phyloP scores from a whole-genome alignment of 1,140 invertebrate species.

The Zaprionus camerounensis region DNA sequence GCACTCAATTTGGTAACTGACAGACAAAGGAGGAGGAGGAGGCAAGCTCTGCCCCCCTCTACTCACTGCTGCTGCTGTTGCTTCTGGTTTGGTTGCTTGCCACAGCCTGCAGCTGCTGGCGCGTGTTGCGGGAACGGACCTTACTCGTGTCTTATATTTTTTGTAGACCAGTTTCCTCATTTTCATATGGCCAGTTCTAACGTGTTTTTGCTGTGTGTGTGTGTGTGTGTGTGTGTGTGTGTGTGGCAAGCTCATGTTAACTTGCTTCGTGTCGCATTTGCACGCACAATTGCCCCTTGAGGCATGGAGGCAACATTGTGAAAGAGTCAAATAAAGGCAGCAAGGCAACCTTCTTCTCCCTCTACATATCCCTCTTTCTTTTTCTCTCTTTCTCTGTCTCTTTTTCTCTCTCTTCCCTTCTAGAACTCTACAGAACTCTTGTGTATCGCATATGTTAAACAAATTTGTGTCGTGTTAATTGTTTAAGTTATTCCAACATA shows the following conservation, averaged over 20 bases:
- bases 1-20: conserved; percentile 80
- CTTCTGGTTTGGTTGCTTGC: conserved; percentile 70
- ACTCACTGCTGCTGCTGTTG: conserved; percentile 16
- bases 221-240: background rate
- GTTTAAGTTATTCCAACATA: conserved; percentile 1
- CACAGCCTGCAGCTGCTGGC: conserved; percentile 62
- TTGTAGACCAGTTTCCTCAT: conserved; percentile 67
- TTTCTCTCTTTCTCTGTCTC: too few relatives aligned
- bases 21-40: conserved; percentile 40
- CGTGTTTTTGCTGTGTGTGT: conserved; percentile 24
- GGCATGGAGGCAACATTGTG: conserved; percentile 8
- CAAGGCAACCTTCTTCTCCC: background rate
- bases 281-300: conserved; percentile 46
- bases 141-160: conserved; percentile 61
- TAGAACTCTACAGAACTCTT: background rate
- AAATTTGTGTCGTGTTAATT: conserved; percentile 6
- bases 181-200: conserved; percentile 65
- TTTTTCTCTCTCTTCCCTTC: too few relatives aligned
- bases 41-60: background rate
- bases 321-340: background rate
- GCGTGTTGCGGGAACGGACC: conserved; percentile 10
- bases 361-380: background rate
- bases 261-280: conserved; percentile 20
- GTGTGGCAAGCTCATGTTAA: conserved; percentile 19
- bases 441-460: background rate